Evolutionary conservation across 1,140 invertebrate genomes (phyloP).

Genomic region (Vollenhovia emeryi): DNA sequence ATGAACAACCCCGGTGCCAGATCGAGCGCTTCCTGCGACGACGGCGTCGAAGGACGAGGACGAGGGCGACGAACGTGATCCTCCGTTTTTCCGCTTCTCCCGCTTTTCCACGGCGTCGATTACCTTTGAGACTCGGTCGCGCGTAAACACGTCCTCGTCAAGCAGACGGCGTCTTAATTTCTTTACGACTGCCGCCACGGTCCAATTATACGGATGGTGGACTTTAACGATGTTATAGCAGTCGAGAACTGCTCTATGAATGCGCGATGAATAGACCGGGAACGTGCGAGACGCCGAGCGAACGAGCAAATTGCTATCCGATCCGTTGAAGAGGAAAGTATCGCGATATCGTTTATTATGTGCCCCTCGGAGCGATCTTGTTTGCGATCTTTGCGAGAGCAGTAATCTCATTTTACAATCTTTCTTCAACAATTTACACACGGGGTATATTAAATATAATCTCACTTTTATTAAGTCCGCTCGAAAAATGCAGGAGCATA

Average conservation of each 20-base stretch:
- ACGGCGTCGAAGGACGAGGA: neutral
- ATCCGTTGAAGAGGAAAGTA: neutral
- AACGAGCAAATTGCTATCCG: constrained; percentile 24
- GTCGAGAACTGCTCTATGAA: constrained; percentile 9
- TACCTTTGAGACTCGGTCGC: constrained; percentile 48
- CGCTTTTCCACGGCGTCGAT: constrained; percentile 29
- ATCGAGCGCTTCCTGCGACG: constrained; percentile 12
- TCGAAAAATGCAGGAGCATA: neutral
- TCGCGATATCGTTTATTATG: neutral
- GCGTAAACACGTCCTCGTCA: constrained; percentile 48
- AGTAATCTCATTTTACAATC: neutral
- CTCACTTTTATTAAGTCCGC: neutral
- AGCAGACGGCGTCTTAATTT: constrained; percentile 42
- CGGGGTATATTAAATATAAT: neutral
- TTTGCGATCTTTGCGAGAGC: neutral
- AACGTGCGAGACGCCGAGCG: neutral
- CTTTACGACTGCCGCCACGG: constrained; percentile 21
- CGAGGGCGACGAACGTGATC: constrained; percentile 14
- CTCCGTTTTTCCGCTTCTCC: constrained; percentile 1
- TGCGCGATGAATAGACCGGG: constrained; percentile 29
- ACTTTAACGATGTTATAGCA: constrained; percentile 31
- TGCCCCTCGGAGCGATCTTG: neutral
- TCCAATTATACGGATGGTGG: constrained; percentile 43
- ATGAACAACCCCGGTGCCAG: constrained; percentile 43
- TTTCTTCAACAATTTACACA: neutral